Evolutionary conservation across 2,797 vertebrate genomes (phyloP), one percentile per base, ranked within the genome.

Genomic region (Pelobates cultripes): DNA sequence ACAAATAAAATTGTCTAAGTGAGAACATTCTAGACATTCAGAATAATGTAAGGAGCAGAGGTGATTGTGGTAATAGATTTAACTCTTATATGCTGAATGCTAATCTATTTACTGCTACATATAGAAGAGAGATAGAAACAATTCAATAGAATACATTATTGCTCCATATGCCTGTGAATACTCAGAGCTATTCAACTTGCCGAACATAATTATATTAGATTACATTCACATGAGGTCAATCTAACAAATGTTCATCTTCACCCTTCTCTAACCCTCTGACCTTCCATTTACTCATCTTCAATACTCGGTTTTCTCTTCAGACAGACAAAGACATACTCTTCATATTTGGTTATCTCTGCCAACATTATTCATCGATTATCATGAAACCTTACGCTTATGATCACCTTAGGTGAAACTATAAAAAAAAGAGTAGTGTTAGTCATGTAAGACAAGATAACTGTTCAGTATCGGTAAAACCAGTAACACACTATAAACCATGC

Each of bases 71-170:
- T 51, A 57, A 57, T 57, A 12, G 4, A 12, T 57, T 57, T 57
- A 57, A 57, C 8, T 14, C 2, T 57, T 57, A 57, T 12, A 57
- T 57, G 55, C 55, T 57, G 9, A 57, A 57, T 57, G 55, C 8
- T 57, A 57, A 57, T 57, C 55, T 57, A 57, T 57, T 57, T 57
- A 57, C 55, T 57, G 55, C 55, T 57, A 57, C 55, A 57, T 57
- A 57, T 57, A 57, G 10, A 57, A 57, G 4, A 10, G 10, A 57
- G 14, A 57, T 12, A 14, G 14, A 12, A 3, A 57, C 55, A 12
- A 57, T 57, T 57, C 55, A 57, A 57, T 57, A 57, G 55, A 57
- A 57, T 57, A 12, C 55, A 57, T 57, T 57, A 57, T 57, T 57
- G 9, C 55, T 4, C 55, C 55, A 57, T 57, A 57, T 57, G 55